Percentiles rank a stretch among this genome's conserved stretches.
Conservation (phyloP, 1,140 invertebrate species). For the Papilio xuthus region DNA sequence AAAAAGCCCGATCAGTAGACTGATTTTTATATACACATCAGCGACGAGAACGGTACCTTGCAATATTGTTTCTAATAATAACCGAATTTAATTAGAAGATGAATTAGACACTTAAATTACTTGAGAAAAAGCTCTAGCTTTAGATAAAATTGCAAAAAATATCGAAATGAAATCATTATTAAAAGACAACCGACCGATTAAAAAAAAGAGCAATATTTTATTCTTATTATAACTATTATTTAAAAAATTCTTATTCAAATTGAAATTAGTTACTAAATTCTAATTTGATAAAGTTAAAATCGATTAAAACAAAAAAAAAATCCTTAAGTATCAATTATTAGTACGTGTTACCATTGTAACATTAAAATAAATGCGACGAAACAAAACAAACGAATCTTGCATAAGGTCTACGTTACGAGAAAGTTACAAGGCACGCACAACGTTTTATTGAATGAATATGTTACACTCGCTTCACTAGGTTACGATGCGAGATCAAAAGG, state of each 20-base stretch:
- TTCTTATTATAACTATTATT: background rate
- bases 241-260: background rate
- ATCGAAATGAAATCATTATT: too few relatives aligned
- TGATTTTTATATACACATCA: too few relatives aligned
- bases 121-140: background rate
- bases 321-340: too few relatives aligned
- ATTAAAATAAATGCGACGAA: constrained; percentile 69
- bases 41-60: too few relatives aligned
- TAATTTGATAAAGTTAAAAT: constrained; percentile 41
- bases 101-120: background rate
- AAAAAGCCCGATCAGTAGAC: too few relatives aligned
- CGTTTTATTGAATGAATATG: constrained; percentile 62
- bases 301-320: constrained; percentile 38
- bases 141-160: background rate
- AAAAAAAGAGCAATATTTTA: background rate
- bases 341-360: constrained; percentile 46
- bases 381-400: constrained; percentile 76
- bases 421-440: constrained; percentile 74
- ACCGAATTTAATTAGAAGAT: background rate
- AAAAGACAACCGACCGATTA: too few relatives aligned
- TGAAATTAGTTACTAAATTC: background rate
- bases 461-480: constrained; percentile 60
- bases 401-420: constrained; percentile 73
- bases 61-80: too few relatives aligned
- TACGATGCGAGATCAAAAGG: constrained; percentile 53